These are phyloP conservation scores for Drosophila tani DNA, from an alignment of 1,140 invertebrate species.

Conservation along the genomic window DNA sequence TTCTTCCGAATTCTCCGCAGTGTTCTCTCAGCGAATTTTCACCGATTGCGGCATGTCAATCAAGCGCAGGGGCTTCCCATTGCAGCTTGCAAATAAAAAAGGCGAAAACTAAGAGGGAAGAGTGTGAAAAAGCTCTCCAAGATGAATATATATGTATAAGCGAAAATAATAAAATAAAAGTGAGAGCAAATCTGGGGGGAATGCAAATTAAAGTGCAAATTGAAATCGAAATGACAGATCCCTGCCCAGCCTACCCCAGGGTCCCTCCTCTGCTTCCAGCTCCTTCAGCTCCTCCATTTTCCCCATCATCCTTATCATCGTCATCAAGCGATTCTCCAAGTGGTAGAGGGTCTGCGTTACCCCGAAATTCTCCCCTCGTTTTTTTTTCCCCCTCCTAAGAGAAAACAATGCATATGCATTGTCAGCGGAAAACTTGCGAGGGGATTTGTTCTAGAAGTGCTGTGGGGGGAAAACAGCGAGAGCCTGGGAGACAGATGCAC, in stretches of 20 bases:
- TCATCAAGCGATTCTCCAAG: conserved; percentile 6
- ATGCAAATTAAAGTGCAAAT: conserved; percentile 49
- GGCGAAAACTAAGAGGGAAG: conserved; percentile 7
- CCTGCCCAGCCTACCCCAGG: conserved; percentile 24
- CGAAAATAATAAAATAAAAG: conserved; percentile 37
- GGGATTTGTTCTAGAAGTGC: conserved; percentile 2
- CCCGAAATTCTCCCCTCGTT: not conserved
- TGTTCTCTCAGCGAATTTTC: conserved; percentile 8
- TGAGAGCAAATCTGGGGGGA: conserved; percentile 23
- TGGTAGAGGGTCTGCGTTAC: conserved; percentile 3
- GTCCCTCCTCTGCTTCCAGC: not conserved
- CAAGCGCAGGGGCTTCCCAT: conserved; percentile 36
- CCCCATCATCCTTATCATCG: conserved; percentile 14
- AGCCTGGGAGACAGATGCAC: conserved; percentile 54
- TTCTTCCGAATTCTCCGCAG: not conserved
- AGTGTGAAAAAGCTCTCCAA: conserved; percentile 12
- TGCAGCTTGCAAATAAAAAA: conserved; percentile 13
- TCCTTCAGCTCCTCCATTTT: not conserved
- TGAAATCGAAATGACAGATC: conserved; percentile 45
- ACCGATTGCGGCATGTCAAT: conserved; percentile 29
- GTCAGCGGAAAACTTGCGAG: conserved; percentile 67
- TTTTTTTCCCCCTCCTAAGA: not conserved
- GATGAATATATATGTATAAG: not conserved
- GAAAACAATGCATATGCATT: conserved; percentile 57
- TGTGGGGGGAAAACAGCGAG: conserved; percentile 6